Conservation (phyloP, 2,888 invertebrate species). For the Latheticus oryzae region DNA sequence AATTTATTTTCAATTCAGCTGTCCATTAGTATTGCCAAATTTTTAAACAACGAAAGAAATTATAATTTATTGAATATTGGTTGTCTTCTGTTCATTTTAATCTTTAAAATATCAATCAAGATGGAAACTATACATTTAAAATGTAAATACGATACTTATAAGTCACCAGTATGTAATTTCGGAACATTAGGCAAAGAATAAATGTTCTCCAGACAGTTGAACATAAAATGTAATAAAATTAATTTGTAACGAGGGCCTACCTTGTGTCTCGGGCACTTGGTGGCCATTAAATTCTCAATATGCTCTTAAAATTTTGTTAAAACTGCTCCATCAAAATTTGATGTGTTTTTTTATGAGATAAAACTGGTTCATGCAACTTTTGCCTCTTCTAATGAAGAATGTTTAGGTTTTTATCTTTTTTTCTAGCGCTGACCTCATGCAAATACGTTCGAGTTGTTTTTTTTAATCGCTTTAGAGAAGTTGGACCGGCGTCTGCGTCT, state of each 20-base stretch:
- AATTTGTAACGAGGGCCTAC: constrained; percentile 26
- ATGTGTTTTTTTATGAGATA: constrained; percentile 16
- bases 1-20: neutral
- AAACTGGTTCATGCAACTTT: too few relatives aligned
- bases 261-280: constrained; percentile 7
- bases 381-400: too few relatives aligned
- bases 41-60: too few relatives aligned
- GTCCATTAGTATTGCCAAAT: neutral
- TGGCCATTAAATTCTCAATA: constrained; percentile 29
- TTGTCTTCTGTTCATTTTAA: too few relatives aligned
- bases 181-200: constrained; percentile 27
- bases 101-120: too few relatives aligned
- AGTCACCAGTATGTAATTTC: constrained; percentile 22
- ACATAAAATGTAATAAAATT: constrained; percentile 37
- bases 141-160: constrained; percentile 29
- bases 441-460: constrained; percentile 28
- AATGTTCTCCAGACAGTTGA: constrained; percentile 27
- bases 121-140: constrained; percentile 10
- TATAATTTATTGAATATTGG: too few relatives aligned
- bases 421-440: constrained; percentile 1
- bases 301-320: constrained; percentile 23
- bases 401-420: too few relatives aligned
- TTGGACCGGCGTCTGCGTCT: constrained; percentile 20
- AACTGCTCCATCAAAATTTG: constrained; percentile 20
- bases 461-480: constrained; percentile 22